Base-by-base conservation (phyloP, 37 sponge, comb jelly and placozoan genomes). In the Cladorhizidae sp. region DNA sequence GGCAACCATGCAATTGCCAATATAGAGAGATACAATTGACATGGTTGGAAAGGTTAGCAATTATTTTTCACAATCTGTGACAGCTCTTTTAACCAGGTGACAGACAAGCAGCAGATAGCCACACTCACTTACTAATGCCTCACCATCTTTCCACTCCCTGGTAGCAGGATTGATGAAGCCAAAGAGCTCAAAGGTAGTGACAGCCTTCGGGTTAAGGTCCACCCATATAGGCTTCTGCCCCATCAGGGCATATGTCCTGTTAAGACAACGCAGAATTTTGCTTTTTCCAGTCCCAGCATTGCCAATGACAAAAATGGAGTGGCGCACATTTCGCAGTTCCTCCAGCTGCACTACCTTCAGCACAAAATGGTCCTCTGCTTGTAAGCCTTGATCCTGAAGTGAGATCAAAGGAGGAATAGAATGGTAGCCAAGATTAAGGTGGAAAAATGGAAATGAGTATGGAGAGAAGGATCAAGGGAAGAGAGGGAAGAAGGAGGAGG, bases 61-160 rank as follows among this genome's bases (percentile, higher is more conserved):
- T 18, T 54, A 54, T 14, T 20, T 54, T 14, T 14, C 56, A 20
- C 18, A n/a, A n/a, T n/a, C n/a, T n/a, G n/a, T n/a, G n/a, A n/a
- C n/a, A n/a, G n/a, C n/a, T n/a, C n/a, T n/a, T n/a, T n/a, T n/a
- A n/a, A n/a, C n/a, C n/a, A n/a, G n/a, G n/a, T 20, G 17, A 54
- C 55, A 54, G 17, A 54, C n/a, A 49, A 21, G n/a, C 23, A 61
- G 7, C 31, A 61, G 1, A 5, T 61, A 17, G 36, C 12, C 26
- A 23, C 5, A 32, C 22, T 3, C 11, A 28, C 14, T 17, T 28
- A 54, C 8, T 2, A 57, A 1, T 75, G 37, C 22, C 84, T 73
- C 14, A 85, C 93, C 99, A 70, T 98, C 99, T 76, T 98, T 98
- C 99, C 99, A 98, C 69, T 98, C 99, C 73, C 99, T 80, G 40